Base-by-base conservation (phyloP, 2,888 invertebrate species). In the Isoperla grammatica region DNA sequence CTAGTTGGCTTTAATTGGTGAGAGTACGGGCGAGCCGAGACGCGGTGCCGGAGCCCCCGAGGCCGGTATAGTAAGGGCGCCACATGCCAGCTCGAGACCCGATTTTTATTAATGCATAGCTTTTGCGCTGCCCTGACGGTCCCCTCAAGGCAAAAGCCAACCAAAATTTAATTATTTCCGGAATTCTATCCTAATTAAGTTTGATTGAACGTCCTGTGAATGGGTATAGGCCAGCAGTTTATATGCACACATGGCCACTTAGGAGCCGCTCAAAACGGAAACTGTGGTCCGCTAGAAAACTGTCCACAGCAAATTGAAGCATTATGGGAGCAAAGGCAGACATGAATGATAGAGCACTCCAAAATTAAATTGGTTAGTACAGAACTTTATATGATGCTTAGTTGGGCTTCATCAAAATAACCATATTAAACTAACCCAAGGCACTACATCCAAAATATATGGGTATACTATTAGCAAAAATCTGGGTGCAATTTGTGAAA, bases 171-270 rank as follows among this genome's bases (percentile, higher is more conserved):
- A 65, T 65, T 65, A 65, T 65, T 64, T 65, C 65, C 64, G 65
- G 65, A 65, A 65, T 65, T 65, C 65, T 65, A 60, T 65, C 63
- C 65, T 65, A 65, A 65, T 65, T 65, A 65, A 65, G 64, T 64
- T 62, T 64, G 65, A 65, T 65, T 65, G 65, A 63, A 63, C 64
- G 65, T 59, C 60, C 65, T 56, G 58, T 65, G 63, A 65, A 65
- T 65, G 61, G 59, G 53, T 53, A 53, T 39, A 50, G 39, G 37
- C n/a, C 19, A 39, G 53, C 37, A 53, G 53, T 53, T 53, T 37
- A 53, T 53, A 53, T 53, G 39, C 53, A 37, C 53, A 53, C 39
- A 53, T 35, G 29, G 49, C 22, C 49, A 48, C 23, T 23, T 48
- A 57, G 48, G 46, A 23, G 57, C 48, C 39, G 37, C 35, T 42